Evolutionary conservation across 2,113 vertebrate genomes (phyloP).

Genomic region (Deroptyus accipitrinus): DNA sequence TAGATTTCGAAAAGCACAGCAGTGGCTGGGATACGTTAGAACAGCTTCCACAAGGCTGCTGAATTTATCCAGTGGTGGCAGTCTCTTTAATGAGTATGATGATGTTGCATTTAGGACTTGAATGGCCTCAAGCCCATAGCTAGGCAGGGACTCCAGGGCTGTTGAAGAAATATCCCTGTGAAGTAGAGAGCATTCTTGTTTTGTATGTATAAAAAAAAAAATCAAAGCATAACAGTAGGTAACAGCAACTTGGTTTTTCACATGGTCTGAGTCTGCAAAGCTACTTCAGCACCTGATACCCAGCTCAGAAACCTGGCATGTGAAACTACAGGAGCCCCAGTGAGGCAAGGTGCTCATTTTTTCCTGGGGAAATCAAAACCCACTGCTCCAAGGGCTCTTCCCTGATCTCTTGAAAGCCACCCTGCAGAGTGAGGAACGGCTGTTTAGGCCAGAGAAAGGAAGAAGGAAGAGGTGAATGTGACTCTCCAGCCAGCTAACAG

Average conservation of each 20-base stretch:
- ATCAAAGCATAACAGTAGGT: not conserved
- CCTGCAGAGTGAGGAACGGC: accelerated
- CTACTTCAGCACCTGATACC: not conserved
- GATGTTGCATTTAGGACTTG: conserved; percentile 80
- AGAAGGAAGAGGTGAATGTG: not conserved
- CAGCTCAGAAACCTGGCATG: not conserved
- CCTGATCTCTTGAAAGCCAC: not conserved
- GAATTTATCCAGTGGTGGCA: conserved; percentile 86
- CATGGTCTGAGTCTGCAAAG: not conserved
- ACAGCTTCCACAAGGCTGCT: conserved; percentile 81
- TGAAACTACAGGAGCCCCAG: not conserved
- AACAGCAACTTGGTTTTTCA: accelerated
- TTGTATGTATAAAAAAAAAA: not conserved
- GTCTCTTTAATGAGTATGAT: conserved; percentile 83
- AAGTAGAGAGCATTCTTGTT: not conserved
- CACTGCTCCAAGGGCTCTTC: not conserved
- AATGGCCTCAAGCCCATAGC: conserved; percentile 80
- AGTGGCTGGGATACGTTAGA: conserved; percentile 91
- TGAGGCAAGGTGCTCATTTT: not conserved
- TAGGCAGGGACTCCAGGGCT: conserved; percentile 81
- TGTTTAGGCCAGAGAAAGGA: not conserved
- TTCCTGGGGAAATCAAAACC: not conserved
- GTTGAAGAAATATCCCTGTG: conserved; percentile 90
- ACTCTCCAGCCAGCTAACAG: not conserved
- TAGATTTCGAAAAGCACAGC: conserved; percentile 88